Percentiles rank a stretch among this genome's conserved stretches.
phyloP scores from a whole-genome alignment of 2,888 invertebrate species.

The Cylindroiulus punctatus region DNA sequence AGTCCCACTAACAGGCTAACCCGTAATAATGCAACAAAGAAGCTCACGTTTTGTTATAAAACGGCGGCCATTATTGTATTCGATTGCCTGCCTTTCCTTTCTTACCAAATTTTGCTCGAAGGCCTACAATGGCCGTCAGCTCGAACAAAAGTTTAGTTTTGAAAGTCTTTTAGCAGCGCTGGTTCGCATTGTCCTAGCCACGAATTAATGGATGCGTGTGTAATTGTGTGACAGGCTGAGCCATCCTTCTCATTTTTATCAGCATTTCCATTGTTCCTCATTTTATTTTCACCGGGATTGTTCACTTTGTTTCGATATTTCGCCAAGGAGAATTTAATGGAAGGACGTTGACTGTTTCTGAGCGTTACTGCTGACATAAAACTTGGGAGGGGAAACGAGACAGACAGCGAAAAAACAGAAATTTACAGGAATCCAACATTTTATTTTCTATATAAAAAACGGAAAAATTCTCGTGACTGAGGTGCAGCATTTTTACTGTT shows the following conservation, averaged over 20 bases:
- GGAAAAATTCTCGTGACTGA: not conserved
- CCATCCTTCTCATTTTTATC: not conserved
- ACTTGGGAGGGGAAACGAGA: not conserved
- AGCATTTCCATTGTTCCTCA: not conserved
- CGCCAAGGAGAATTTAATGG: not conserved
- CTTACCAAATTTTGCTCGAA: not conserved
- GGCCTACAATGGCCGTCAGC: not conserved
- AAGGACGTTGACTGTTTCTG: slow-evolving; percentile 19
- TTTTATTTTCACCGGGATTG: not conserved
- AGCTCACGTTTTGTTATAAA: slow-evolving; percentile 12
- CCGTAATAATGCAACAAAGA: slow-evolving; percentile 8
- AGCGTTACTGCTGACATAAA: slow-evolving; percentile 8
- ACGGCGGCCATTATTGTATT: not conserved
- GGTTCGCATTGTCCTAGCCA: not conserved
- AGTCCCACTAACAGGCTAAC: slow-evolving; percentile 5
- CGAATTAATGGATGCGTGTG: not conserved
- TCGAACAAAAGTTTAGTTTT: slow-evolving; percentile 8
- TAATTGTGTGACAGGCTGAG: not conserved
- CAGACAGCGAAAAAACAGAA: not conserved
- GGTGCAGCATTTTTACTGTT: not conserved
- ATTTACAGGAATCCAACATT: not conserved
- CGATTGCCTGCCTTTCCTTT: slow-evolving; percentile 3
- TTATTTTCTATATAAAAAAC: not conserved
- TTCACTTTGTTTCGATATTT: not conserved
- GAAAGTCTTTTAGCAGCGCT: not conserved